phyloP scores from a whole-genome alignment of 2,888 invertebrate genomes.

The Protophormia terraenovae region DNA sequence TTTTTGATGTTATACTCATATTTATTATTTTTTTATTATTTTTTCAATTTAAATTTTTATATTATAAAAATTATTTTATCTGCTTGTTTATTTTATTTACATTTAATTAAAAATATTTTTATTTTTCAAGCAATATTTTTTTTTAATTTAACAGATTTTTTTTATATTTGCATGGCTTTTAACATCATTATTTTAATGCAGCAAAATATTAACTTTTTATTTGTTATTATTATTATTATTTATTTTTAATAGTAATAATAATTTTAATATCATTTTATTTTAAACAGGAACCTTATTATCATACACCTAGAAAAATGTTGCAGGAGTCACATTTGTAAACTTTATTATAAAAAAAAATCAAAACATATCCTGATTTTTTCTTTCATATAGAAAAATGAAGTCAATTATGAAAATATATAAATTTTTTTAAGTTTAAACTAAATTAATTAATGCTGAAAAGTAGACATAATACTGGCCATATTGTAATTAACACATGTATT shows the following conservation, averaged over 20 bases:
- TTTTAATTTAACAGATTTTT: background rate
- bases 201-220: background rate
- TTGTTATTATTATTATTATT: conserved; percentile 7
- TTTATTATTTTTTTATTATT: conserved; percentile 5
- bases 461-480: too few species aligned
- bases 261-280: conserved; percentile 26
- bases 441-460: too few species aligned
- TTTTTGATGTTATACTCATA: conserved; percentile 1
- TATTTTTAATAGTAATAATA: background rate
- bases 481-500: too few species aligned
- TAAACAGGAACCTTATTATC: conserved; percentile 75
- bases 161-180: conserved; percentile 44
- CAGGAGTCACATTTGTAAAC: conserved; percentile 77
- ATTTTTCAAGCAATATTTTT: background rate
- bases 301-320: conserved; percentile 72
- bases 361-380: conserved; percentile 5
- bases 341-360: background rate
- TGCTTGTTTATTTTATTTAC: conserved; percentile 48
- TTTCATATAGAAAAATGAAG: background rate
- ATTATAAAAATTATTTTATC: background rate
- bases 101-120: conserved; percentile 47
- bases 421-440: too few species aligned
- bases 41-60: conserved; percentile 5
- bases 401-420: too few species aligned
- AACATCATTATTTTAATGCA: background rate